A percentile compares a stretch with the other conserved stretches of the same genome.
These are phyloP conservation scores for Coptodon rendalli DNA, from an alignment of 2,113 vertebrate species.

Conservation along the genomic window DNA sequence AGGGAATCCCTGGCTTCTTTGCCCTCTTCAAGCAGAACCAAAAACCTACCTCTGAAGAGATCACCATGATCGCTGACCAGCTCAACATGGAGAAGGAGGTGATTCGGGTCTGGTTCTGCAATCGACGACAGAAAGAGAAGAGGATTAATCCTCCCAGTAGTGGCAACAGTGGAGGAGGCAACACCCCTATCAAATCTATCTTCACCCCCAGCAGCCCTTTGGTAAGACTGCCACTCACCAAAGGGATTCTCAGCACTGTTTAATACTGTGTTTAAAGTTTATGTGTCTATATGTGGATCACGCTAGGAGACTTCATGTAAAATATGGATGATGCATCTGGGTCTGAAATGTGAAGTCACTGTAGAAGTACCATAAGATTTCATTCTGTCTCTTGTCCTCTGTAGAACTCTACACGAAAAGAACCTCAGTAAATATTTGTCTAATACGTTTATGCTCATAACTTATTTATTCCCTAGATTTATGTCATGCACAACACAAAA, in stretches of 20 bases:
- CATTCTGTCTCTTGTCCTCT: background rate
- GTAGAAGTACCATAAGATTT: background rate
- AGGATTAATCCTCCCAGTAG: constrained; percentile 98
- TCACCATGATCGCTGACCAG: constrained; percentile 99
- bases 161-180: constrained; percentile 74
- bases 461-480: background rate
- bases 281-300: background rate
- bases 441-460: background rate
- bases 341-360: background rate
- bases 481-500: background rate
- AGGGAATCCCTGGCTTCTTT: constrained; percentile 65
- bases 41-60: constrained; percentile 99
- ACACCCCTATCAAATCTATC: constrained; percentile 93
- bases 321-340: background rate
- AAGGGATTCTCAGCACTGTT: background rate
- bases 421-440: background rate
- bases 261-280: background rate
- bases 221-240: constrained; percentile 65
- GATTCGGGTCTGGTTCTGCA: constrained; percentile 99
- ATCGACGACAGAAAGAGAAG: constrained; percentile 98
- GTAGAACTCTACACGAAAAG: background rate
- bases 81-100: constrained; percentile 99
- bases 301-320: background rate
- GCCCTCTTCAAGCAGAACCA: constrained; percentile 89
- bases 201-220: constrained; percentile 89